Conservation (phyloP, 2,888 invertebrate species). For the Eupithecia subumbrata region DNA sequence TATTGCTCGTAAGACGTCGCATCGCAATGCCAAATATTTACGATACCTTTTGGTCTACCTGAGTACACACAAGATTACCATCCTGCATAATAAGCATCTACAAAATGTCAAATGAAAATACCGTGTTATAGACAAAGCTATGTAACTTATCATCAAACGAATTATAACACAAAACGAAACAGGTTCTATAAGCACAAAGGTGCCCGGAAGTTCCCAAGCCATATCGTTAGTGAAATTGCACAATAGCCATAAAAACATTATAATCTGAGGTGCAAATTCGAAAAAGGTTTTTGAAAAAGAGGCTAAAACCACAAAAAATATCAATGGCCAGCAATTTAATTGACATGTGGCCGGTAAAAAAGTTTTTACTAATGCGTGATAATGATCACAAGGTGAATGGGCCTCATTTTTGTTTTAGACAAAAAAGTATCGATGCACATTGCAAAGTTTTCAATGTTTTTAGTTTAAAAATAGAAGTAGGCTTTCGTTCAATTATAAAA, state of each 20-base stretch:
- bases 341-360: slow-evolving; percentile 66
- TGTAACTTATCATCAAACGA: neutral
- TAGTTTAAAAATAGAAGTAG: neutral
- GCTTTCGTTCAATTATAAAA: neutral
- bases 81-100: neutral
- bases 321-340: slow-evolving; percentile 62
- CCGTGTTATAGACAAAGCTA: neutral
- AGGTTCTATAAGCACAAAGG: slow-evolving; percentile 49
- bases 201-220: slow-evolving; percentile 67
- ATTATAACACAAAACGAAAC: slow-evolving; percentile 39
- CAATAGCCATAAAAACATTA: slow-evolving; percentile 69
- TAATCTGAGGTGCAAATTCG: slow-evolving; percentile 72
- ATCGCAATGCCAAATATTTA: neutral
- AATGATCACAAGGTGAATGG: slow-evolving; percentile 59
- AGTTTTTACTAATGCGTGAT: slow-evolving; percentile 68
- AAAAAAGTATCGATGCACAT: slow-evolving; percentile 38
- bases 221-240: slow-evolving; percentile 72
- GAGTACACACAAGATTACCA: neutral
- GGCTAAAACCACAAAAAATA: slow-evolving; percentile 58
- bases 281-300: slow-evolving; percentile 54
- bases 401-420: slow-evolving; percentile 23
- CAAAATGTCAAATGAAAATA: neutral
- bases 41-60: neutral
- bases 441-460: neutral
- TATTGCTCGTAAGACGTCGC: neutral